These are phyloP conservation scores for Myanophis thanlyinensis DNA, from an alignment of 2,113 vertebrate species.

Conservation along the genomic window DNA sequence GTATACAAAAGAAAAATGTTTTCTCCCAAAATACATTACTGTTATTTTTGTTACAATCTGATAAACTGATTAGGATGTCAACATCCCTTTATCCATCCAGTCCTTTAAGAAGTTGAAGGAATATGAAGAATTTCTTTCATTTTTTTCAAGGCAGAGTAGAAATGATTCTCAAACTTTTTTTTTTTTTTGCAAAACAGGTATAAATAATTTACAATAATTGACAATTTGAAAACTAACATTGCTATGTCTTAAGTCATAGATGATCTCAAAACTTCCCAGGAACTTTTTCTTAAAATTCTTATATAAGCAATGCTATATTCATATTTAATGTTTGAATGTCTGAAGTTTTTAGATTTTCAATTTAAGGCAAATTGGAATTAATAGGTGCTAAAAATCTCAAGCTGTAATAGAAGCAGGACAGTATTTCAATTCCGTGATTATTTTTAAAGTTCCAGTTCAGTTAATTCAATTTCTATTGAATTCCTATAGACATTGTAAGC, in stretches of 20 bases:
- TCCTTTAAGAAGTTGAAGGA: not conserved
- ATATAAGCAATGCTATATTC: not conserved
- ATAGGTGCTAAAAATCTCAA: not conserved
- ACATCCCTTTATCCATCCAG: not conserved
- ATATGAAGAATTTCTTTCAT: not conserved
- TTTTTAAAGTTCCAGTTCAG: not conserved
- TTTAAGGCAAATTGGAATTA: not conserved
- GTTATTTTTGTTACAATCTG: not conserved
- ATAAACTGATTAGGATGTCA: not conserved
- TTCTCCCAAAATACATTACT: not conserved
- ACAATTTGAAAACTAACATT: not conserved
- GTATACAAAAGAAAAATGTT: not conserved
- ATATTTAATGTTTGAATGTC: not conserved
- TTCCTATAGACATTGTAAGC: not conserved
- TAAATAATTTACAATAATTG: not conserved
- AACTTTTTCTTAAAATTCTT: not conserved
- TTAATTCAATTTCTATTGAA: not conserved
- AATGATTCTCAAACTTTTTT: not conserved
- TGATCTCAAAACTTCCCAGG: not conserved
- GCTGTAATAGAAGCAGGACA: not conserved
- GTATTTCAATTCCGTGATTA: not conserved
- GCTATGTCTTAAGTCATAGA: not conserved
- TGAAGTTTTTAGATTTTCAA: not conserved
- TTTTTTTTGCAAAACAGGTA: not conserved
- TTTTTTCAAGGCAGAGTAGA: not conserved